Evolutionary conservation across 1,140 invertebrate genomes (phyloP).

Genomic region (Drosophila erecta): DNA sequence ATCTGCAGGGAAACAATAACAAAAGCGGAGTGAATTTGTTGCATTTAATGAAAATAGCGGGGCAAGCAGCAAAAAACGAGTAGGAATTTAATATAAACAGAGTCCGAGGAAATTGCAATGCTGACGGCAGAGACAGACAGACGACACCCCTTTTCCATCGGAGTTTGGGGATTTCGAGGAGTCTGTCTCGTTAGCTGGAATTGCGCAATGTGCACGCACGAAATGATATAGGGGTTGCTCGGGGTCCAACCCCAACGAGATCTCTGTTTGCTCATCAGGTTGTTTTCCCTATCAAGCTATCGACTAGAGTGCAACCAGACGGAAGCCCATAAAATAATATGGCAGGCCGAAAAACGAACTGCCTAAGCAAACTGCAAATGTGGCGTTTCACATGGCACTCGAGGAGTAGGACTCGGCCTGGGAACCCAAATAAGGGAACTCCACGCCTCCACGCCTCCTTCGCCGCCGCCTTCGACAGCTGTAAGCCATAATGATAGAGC

Average conservation of each 20-base stretch:
- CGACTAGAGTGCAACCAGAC: constrained; percentile 67
- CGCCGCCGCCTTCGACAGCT: constrained; percentile 37
- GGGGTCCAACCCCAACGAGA: constrained; percentile 17
- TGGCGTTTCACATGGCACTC: constrained; percentile 66
- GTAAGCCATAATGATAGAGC: constrained; percentile 64
- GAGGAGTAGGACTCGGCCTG: constrained; percentile 8
- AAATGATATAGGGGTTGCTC: constrained; percentile 39
- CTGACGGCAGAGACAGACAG: constrained; percentile 21
- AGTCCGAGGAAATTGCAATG: constrained; percentile 60
- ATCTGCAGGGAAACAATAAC: constrained; percentile 51
- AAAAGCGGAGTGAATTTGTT: constrained; percentile 54
- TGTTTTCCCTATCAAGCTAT: constrained; percentile 67
- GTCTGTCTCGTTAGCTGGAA: constrained; percentile 75
- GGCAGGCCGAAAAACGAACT: constrained; percentile 18
- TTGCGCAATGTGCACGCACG: constrained; percentile 78
- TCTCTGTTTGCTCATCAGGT: constrained; percentile 52
- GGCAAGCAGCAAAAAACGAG: constrained; percentile 12
- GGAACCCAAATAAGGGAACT: constrained; percentile 27
- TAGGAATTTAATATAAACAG: constrained; percentile 72
- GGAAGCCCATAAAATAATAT: constrained; percentile 81
- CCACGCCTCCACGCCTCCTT: constrained; percentile 7
- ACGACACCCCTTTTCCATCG: constrained; percentile 26
- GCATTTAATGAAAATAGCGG: constrained; percentile 76
- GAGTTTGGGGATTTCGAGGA: constrained; percentile 42
- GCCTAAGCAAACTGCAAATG: constrained; percentile 69